Percentiles rank a stretch among this genome's conserved stretches.
Conservation (phyloP, 2,113 vertebrate genomes). For the Chaetodon auriga region DNA sequence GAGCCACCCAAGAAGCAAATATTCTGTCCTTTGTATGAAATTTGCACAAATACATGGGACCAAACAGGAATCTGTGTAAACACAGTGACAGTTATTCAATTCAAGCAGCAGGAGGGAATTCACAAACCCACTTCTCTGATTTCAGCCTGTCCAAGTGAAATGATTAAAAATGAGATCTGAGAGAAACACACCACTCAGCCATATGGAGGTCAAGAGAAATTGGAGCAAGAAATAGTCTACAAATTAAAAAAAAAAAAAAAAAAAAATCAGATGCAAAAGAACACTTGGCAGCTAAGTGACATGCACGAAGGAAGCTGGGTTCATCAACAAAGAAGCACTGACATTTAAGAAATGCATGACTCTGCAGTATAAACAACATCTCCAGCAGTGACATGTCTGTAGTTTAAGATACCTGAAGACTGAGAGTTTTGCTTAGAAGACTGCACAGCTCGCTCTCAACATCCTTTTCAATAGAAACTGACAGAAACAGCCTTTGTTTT, state of each 20-base stretch:
- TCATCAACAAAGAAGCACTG: constrained; percentile 46
- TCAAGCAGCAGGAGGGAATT: constrained; percentile 55
- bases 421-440: constrained; percentile 33
- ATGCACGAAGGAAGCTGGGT: constrained; percentile 37
- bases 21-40: constrained; percentile 14
- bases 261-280: constrained; percentile 19
- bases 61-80: constrained; percentile 21
- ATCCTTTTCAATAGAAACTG: constrained; percentile 26
- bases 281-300: constrained; percentile 35
- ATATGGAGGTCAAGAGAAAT: constrained; percentile 61
- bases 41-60: not conserved
- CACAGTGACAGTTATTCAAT: constrained; percentile 42
- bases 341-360: constrained; percentile 41
- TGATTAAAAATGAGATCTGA: constrained; percentile 62
- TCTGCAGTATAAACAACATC: constrained; percentile 55
- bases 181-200: constrained; percentile 32
- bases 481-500: constrained; percentile 5
- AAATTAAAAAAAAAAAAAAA: constrained; percentile 27
- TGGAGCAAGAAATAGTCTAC: constrained; percentile 26
- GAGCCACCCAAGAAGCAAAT: not conserved
- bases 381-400: constrained; percentile 48
- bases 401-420: constrained; percentile 46
- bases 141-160: constrained; percentile 40
- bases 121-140: constrained; percentile 48
- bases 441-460: constrained; percentile 13